These are phyloP conservation scores for Triops cancriformis DNA, from an alignment of 1,140 invertebrate genomes.

Conservation along the genomic window DNA sequence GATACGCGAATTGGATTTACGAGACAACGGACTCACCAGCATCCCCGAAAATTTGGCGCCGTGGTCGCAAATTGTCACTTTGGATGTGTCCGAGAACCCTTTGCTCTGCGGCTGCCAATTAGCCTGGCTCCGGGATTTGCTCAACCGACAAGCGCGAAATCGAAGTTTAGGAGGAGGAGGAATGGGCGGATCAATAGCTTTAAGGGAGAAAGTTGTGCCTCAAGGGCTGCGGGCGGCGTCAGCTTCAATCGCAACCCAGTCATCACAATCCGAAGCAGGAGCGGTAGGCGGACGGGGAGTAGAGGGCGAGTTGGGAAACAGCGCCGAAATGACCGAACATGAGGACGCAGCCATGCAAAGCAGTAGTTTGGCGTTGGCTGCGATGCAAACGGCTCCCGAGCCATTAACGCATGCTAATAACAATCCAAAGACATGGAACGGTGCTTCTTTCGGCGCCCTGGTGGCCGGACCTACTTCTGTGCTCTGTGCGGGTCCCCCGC, in stretches of 20 bases:
- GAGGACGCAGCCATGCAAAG: neutral
- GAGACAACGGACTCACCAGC: conserved; percentile 64
- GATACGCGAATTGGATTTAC: conserved; percentile 58
- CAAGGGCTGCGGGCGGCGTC: conserved; percentile 40
- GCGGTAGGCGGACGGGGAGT: conserved; percentile 25
- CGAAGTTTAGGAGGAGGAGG: conserved; percentile 16
- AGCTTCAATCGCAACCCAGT: neutral
- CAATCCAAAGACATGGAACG: neutral
- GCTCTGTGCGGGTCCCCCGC: conserved; percentile 60
- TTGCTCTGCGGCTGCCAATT: conserved; percentile 69
- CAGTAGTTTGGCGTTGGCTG: neutral
- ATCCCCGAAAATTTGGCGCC: conserved; percentile 64
- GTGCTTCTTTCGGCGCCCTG: neutral
- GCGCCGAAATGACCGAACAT: conserved; percentile 15
- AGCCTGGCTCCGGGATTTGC: conserved; percentile 64
- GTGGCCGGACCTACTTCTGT: conserved; percentile 41
- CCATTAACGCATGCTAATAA: neutral
- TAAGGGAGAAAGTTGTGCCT: neutral
- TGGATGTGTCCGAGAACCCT: conserved; percentile 74
- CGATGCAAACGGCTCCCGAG: neutral
- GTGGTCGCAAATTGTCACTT: conserved; percentile 62
- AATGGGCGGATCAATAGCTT: conserved; percentile 7
- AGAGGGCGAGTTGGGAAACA: neutral
- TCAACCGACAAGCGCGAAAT: conserved; percentile 23
- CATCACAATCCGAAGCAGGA: conserved; percentile 18